These are phyloP conservation scores for Liposcelis brunnea DNA, from an alignment of 2,888 invertebrate genomes.

Conservation along the genomic window DNA sequence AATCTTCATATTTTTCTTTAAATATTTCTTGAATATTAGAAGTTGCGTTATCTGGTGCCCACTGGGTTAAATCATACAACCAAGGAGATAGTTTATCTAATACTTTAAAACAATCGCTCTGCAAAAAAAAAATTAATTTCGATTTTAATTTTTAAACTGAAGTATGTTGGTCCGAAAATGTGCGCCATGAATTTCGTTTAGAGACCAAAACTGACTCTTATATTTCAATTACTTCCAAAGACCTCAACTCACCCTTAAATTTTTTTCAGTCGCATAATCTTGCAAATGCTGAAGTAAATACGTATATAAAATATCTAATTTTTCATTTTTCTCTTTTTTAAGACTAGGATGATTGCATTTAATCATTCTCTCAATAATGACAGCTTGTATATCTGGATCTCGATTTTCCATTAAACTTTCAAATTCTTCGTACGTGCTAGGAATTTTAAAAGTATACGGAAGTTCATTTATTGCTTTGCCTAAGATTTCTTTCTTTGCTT, in stretches of 20 bases:
- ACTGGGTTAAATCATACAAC: conserved; percentile 49
- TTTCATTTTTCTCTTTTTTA: conserved; percentile 58
- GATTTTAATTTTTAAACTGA: no score
- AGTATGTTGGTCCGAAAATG: no score
- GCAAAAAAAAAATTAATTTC: conserved; percentile 12
- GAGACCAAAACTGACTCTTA: neutral
- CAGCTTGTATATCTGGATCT: conserved; percentile 43
- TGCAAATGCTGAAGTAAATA: conserved; percentile 62
- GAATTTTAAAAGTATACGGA: conserved; percentile 39
- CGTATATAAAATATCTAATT: conserved; percentile 52
- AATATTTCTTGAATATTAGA: conserved; percentile 48
- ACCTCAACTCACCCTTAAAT: conserved; percentile 12
- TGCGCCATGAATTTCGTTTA: conserved; percentile 5
- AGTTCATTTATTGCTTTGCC: neutral
- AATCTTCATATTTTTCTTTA: conserved; percentile 51
- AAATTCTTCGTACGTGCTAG: conserved; percentile 43
- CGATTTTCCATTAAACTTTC: conserved; percentile 41
- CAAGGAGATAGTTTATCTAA: conserved; percentile 27
- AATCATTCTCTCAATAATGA: conserved; percentile 62
- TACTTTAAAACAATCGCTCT: conserved; percentile 18
- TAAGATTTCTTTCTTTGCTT: no score
- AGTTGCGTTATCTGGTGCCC: conserved; percentile 49
- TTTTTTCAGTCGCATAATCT: conserved; percentile 28
- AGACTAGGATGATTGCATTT: conserved; percentile 77
- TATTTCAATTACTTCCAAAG: conserved; percentile 5